Conservation (phyloP, 2,113 vertebrate species). For the Neodon shergylaensis region DNA sequence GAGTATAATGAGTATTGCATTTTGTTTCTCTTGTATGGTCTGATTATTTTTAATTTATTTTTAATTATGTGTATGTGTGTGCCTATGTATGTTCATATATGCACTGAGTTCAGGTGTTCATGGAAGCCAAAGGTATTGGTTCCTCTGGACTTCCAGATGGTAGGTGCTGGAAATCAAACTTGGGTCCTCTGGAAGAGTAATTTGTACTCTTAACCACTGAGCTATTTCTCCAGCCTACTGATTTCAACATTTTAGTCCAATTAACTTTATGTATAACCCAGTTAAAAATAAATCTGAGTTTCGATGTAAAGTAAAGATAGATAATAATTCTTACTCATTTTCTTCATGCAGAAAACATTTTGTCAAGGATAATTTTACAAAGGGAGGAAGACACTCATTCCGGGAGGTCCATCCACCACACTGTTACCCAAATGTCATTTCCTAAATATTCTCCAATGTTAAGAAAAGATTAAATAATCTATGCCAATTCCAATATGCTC, state of each 20-base stretch:
- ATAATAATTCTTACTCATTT: background rate
- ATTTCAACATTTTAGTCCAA: background rate
- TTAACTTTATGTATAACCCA: background rate
- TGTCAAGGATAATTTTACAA: background rate
- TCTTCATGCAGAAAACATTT: background rate
- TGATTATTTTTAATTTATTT: background rate
- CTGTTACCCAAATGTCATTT: background rate
- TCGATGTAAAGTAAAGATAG: background rate
- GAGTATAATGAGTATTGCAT: background rate
- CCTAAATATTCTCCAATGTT: background rate
- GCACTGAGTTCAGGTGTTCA: background rate
- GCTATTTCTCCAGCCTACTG: background rate
- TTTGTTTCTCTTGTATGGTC: background rate
- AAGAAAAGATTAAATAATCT: conserved; percentile 12
- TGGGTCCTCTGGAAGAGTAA: background rate
- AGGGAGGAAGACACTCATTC: background rate
- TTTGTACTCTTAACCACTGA: background rate
- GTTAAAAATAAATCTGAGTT: background rate
- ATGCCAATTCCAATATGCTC: background rate
- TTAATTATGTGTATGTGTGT: background rate
- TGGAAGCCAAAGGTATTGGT: background rate
- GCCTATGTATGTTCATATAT: background rate
- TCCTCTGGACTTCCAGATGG: background rate
- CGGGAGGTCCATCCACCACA: background rate
- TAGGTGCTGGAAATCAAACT: no score